phyloP scores from a whole-genome alignment of 2,888 invertebrate genomes.

The Acanthosepion pharaonis region DNA sequence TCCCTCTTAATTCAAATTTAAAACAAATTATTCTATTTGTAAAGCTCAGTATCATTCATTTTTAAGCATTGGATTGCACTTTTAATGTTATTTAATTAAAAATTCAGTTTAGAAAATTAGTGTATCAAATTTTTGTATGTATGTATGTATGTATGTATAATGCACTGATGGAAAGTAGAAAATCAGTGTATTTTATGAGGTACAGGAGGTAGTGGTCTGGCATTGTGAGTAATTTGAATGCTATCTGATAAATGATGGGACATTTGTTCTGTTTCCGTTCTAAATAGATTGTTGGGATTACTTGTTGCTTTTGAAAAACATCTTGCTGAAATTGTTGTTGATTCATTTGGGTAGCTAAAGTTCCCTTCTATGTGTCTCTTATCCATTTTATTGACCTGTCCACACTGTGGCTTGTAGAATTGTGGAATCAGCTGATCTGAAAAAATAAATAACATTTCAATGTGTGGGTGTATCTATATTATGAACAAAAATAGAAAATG shows the following conservation, averaged over 20 bases:
- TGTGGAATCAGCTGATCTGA: conserved; percentile 21
- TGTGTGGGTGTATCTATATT: neutral
- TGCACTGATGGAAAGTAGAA: neutral
- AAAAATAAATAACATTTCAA: neutral
- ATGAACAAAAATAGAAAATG: neutral
- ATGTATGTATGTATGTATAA: neutral
- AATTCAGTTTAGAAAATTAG: neutral
- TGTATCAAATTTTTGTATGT: neutral
- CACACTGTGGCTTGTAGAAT: neutral
- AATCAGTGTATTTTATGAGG: neutral
- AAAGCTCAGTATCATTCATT: no score
- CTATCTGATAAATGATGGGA: neutral
- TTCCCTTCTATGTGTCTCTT: neutral
- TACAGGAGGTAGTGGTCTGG: conserved; percentile 1
- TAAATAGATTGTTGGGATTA: neutral
- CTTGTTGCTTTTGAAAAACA: neutral
- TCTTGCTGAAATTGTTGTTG: neutral
- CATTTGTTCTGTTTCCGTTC: neutral
- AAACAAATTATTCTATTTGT: no score
- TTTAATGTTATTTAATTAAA: no score
- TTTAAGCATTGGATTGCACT: neutral
- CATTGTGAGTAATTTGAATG: conserved; percentile 21
- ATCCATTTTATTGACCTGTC: neutral
- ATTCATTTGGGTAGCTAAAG: neutral
- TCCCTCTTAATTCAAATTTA: no score